Evolutionary conservation across 2,113 vertebrate species (phyloP), one percentile per base, ranked within the genome.

Genomic region (Ochotona curzoniae): DNA sequence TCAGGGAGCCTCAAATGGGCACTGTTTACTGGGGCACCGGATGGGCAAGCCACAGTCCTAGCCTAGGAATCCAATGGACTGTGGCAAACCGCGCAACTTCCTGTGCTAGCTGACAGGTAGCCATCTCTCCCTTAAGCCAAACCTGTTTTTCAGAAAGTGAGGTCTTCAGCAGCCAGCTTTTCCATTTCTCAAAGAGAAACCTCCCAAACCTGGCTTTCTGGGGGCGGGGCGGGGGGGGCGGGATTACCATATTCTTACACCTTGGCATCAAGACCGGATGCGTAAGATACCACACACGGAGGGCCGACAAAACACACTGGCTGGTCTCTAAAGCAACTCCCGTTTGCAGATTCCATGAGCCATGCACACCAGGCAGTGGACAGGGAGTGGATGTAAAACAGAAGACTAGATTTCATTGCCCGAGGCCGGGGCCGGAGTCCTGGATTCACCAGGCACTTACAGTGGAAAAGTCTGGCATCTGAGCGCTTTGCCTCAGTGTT

Each of bases 231-330:
- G 3, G 10, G 66, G 87, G 87, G 25, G 11, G 66, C n/a, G 20
- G 23, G 54, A 69, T 44, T 26, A 89, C 70, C 75, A 87, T 63
- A 88, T 76, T 92, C 71, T 92, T 90, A 94, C 92, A 92, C 57
- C 83, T 89, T 90, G 87, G 76, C 87, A 76, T 73, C 30, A 81
- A 60, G 35, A 81, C 71, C 74, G 32, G 70, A 87, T 51, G 54
- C 32, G 25, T 44, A 61, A 86, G 83, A 73, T 7, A 18, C 13
- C 12, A 1, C 47, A 38, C 28, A 18, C 10, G 38, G 66, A 87
- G 76, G 60, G 74, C 3, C 54, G 61, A 79, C 32, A 54, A 76
- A 90, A 87, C 57, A 25, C 38, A 38, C 73, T 38, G 82, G 8
- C 44, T 66, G 51, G 82, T 92, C 74, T 94, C 78, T 71, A 71